phyloP scores from a whole-genome alignment of 2,888 invertebrate species.

The Dione juno region DNA sequence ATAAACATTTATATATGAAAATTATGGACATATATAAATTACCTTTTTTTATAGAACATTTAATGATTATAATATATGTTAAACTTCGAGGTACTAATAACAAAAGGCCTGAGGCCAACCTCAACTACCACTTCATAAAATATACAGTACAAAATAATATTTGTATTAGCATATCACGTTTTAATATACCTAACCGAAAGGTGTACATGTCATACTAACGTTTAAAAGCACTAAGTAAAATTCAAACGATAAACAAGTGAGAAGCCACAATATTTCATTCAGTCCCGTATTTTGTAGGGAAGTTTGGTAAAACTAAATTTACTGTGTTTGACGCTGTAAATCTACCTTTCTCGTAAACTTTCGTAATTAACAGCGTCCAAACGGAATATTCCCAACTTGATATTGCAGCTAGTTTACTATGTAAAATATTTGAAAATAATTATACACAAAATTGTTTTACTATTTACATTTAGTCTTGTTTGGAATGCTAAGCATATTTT shows the following conservation, averaged over 20 bases:
- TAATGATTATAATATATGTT: slow-evolving; percentile 4
- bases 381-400: slow-evolving; percentile 32
- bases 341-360: slow-evolving; percentile 39
- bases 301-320: slow-evolving; percentile 29
- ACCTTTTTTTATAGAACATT: neutral
- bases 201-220: neutral
- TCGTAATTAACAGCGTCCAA: slow-evolving; percentile 41
- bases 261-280: slow-evolving; percentile 29
- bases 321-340: slow-evolving; percentile 39
- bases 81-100: neutral
- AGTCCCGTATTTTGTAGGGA: slow-evolving; percentile 16
- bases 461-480: slow-evolving; percentile 4
- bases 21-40: neutral
- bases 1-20: slow-evolving; percentile 4
- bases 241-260: slow-evolving; percentile 23
- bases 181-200: neutral
- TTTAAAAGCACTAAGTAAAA: slow-evolving; percentile 15
- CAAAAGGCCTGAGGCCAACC: neutral
- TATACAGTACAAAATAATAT: neutral
- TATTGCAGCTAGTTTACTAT: slow-evolving; percentile 20
- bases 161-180: slow-evolving; percentile 3
- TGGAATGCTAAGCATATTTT: neutral
- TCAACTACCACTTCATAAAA: neutral
- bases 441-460: neutral
- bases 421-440: slow-evolving; percentile 13